These are phyloP conservation scores for Corbicula japonica DNA, from an alignment of 2,888 invertebrate genomes.

Conservation along the genomic window DNA sequence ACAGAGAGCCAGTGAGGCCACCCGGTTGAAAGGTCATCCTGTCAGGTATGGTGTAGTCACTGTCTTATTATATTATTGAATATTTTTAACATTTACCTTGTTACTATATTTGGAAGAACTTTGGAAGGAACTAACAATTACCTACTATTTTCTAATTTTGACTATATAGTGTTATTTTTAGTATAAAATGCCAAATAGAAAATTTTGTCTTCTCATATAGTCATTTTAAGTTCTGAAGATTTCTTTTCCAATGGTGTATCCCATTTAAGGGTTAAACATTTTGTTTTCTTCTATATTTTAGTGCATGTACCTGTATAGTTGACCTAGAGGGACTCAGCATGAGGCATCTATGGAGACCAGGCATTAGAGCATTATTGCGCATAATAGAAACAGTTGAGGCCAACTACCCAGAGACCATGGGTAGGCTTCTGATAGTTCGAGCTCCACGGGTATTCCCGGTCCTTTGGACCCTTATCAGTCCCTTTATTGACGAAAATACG, in stretches of 20 bases:
- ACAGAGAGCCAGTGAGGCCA: conserved; percentile 94
- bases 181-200: too few relatives aligned
- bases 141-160: not conserved
- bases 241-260: too few relatives aligned
- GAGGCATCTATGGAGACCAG: conserved; percentile 98
- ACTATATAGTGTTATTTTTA: not conserved
- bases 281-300: conserved; percentile 82
- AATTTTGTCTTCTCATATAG: too few relatives aligned
- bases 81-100: too few relatives aligned
- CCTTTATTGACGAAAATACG: conserved; percentile 98
- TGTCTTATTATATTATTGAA: too few relatives aligned
- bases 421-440: conserved; percentile 94
- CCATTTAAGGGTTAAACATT: too few relatives aligned
- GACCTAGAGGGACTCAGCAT: conserved; percentile 98
- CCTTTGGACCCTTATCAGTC: conserved; percentile 97
- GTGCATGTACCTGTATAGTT: conserved; percentile 95
- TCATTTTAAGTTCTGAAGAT: too few relatives aligned
- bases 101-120: too few relatives aligned
- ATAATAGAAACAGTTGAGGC: conserved; percentile 95
- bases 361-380: conserved; percentile 90
- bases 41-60: conserved; percentile 89
- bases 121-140: too few relatives aligned
- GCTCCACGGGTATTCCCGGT: conserved; percentile 98
- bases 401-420: conserved; percentile 98
- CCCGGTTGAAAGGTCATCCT: conserved; percentile 92